These are phyloP conservation scores for Australoheros scitulus DNA, from an alignment of 2,113 vertebrate species.

Conservation along the genomic window DNA sequence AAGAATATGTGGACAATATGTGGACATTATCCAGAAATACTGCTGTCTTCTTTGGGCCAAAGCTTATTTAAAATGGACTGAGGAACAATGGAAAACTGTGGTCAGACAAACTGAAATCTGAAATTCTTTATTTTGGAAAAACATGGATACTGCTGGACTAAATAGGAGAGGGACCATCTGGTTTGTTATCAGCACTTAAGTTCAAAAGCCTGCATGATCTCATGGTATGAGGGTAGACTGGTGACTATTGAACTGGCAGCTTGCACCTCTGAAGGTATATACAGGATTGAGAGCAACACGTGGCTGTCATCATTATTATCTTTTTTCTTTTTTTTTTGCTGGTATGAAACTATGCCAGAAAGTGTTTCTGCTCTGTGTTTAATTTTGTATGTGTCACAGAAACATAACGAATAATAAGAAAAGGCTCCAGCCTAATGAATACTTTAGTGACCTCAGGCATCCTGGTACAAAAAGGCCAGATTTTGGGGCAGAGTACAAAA, in stretches of 20 bases:
- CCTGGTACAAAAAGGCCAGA: not conserved
- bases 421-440: not conserved
- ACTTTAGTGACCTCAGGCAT: no score
- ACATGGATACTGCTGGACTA: fast-evolving
- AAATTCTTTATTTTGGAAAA: not conserved
- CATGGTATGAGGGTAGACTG: not conserved
- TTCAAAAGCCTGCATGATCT: not conserved
- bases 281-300: no score
- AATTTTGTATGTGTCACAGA: not conserved
- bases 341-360: not conserved
- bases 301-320: no score
- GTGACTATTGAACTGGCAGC: not conserved
- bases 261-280: not conserved
- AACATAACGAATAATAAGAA: not conserved
- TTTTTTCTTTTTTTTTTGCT: not conserved
- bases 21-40: not conserved
- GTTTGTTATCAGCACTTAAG: not conserved
- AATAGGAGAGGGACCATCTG: not conserved
- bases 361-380: no score
- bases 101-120: not conserved
- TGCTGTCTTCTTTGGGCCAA: fast-evolving
- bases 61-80: not conserved
- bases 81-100: not conserved
- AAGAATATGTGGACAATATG: fast-evolving
- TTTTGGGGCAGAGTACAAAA: not conserved